These are phyloP conservation scores for Mimumesa dahlbomi DNA, from an alignment of 2,888 invertebrate species.

Conservation along the genomic window DNA sequence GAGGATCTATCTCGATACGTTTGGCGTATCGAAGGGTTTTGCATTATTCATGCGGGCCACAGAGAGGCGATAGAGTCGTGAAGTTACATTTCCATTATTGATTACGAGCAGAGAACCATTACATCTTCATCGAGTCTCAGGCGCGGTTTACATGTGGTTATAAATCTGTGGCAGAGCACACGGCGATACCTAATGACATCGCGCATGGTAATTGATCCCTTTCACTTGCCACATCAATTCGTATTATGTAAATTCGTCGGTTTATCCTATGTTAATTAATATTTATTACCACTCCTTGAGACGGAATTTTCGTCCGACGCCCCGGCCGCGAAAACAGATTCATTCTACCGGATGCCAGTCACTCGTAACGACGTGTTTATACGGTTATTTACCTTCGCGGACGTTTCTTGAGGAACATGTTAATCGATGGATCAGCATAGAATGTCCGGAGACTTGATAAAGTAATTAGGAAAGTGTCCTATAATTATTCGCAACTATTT, in stretches of 20 bases:
- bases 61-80: slow-evolving; percentile 22
- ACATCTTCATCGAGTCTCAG: slow-evolving; percentile 22
- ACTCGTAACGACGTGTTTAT: background rate
- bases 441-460: too few relatives aligned
- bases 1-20: slow-evolving; percentile 23
- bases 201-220: slow-evolving; percentile 42
- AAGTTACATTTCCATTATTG: slow-evolving; percentile 56
- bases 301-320: background rate
- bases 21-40: slow-evolving; percentile 8
- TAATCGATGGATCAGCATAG: background rate
- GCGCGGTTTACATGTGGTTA: slow-evolving; percentile 33
- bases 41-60: slow-evolving; percentile 35
- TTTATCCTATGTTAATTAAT: slow-evolving; percentile 23
- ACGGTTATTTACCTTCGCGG: slow-evolving; percentile 3
- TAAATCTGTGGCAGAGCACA: slow-evolving; percentile 20
- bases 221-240: slow-evolving; percentile 34
- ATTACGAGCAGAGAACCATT: slow-evolving; percentile 41
- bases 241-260: slow-evolving; percentile 35
- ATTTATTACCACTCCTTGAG: background rate
- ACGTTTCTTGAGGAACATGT: background rate
- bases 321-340: background rate
- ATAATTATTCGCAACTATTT: too few relatives aligned
- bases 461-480: too few relatives aligned
- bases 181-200: slow-evolving; percentile 28
- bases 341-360: background rate